A percentile compares a stretch with the other conserved stretches of the same genome.
phyloP scores from a whole-genome alignment of 2,797 vertebrate species.

The Chelon labrosus region DNA sequence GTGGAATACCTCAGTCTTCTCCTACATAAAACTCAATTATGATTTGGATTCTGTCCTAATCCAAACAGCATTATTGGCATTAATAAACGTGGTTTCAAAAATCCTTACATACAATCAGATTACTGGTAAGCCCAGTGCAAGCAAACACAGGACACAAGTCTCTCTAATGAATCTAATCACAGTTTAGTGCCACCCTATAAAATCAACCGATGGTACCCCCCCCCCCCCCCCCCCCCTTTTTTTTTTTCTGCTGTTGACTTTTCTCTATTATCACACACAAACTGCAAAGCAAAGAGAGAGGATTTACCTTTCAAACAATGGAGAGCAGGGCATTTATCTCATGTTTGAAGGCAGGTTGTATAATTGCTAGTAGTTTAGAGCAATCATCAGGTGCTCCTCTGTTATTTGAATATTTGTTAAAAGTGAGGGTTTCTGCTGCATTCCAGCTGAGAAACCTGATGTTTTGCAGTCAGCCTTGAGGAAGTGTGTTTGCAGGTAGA shows the following conservation, averaged over 20 bases:
- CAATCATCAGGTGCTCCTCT: neutral
- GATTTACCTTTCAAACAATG: conserved; percentile 15
- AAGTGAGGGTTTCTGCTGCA: neutral
- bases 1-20: conserved; percentile 2
- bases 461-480: conserved; percentile 24
- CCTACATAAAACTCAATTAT: conserved; percentile 18
- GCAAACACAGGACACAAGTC: conserved; percentile 46
- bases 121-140: conserved; percentile 54
- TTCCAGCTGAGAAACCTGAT: neutral
- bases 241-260: conserved; percentile 42
- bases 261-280: conserved; percentile 5
- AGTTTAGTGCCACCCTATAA: conserved; percentile 52
- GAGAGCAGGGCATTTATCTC: neutral
- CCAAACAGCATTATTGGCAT: conserved; percentile 65
- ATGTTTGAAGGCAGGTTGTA: conserved; percentile 4
- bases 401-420: neutral
- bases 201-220: conserved; percentile 48
- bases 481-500: neutral
- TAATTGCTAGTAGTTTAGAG: neutral
- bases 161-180: conserved; percentile 53
- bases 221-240: fast-evolving
- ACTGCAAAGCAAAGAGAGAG: neutral
- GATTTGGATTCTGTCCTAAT: conserved; percentile 67
- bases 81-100: conserved; percentile 64
- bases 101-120: conserved; percentile 63